phyloP scores from a whole-genome alignment of 2,797 vertebrate genomes.

The Oreochromis mossambicus region DNA sequence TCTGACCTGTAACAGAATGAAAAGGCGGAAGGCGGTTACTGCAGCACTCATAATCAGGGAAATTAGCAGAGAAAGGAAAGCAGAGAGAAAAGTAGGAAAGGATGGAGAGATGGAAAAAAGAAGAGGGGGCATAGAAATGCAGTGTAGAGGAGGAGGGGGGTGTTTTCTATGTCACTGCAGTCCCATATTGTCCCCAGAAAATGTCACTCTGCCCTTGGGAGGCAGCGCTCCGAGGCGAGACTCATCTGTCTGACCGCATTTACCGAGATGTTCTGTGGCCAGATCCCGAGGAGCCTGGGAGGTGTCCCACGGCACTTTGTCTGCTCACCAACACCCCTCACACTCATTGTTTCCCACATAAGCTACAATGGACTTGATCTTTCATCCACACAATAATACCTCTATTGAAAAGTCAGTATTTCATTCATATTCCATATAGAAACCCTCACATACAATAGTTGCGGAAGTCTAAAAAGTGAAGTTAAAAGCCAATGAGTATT shows the following conservation, averaged over 20 bases:
- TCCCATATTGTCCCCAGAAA: conserved; percentile 74
- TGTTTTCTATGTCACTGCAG: conserved; percentile 67
- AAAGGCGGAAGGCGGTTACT: conserved; percentile 34
- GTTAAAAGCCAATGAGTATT: neutral
- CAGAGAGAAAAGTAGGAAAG: neutral
- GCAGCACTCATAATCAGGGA: conserved; percentile 45
- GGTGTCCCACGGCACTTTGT: conserved; percentile 56
- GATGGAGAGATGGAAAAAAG: neutral
- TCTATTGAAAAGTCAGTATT: neutral
- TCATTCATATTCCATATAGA: neutral
- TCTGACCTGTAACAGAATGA: conserved; percentile 70
- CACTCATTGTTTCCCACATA: conserved; percentile 27
- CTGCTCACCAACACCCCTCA: conserved; percentile 57
- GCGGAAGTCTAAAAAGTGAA: neutral
- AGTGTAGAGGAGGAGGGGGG: neutral
- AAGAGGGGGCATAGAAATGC: neutral
- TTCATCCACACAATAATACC: neutral
- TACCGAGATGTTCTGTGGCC: conserved; percentile 66
- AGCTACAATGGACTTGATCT: conserved; percentile 10
- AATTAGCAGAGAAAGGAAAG: conserved; percentile 34
- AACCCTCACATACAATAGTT: neutral
- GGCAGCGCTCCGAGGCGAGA: conserved; percentile 61
- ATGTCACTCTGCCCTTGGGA: conserved; percentile 76
- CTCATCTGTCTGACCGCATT: conserved; percentile 76
- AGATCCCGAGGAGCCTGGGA: conserved; percentile 60